Evolutionary conservation across 1,140 invertebrate genomes (phyloP).

Genomic region (Uloborus diversus): DNA sequence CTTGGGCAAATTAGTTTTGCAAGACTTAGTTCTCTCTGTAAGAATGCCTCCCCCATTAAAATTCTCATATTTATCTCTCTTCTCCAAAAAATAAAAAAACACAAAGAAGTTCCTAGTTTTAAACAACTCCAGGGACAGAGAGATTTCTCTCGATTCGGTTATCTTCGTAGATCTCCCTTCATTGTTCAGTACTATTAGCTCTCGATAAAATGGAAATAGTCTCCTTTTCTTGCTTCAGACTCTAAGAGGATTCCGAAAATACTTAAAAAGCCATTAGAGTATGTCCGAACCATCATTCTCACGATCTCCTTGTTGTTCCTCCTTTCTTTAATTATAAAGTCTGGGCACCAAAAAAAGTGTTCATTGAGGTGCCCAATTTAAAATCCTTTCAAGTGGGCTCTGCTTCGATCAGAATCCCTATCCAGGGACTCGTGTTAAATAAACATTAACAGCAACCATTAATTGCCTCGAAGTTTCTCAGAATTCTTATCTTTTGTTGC

Average conservation of each 20-base stretch:
- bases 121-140: no score
- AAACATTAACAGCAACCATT: slow-evolving; percentile 16
- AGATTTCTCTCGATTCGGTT: no score
- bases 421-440: slow-evolving; percentile 2
- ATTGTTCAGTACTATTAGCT: no score
- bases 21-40: no score
- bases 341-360: neutral
- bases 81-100: no score
- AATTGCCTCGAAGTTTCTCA: neutral
- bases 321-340: neutral
- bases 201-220: no score
- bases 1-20: no score
- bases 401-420: neutral
- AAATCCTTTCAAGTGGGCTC: slow-evolving; percentile 9
- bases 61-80: no score
- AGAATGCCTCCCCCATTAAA: no score
- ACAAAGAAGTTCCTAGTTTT: no score
- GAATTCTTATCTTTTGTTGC: slow-evolving; percentile 31
- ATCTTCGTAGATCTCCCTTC: no score
- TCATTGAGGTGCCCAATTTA: slow-evolving; percentile 15
- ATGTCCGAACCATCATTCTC: neutral
- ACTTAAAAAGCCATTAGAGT: neutral
- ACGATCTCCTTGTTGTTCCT: neutral
- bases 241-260: neutral
- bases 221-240: no score